Evolutionary conservation across 2,888 invertebrate species (phyloP), one percentile per base, ranked within the genome.

Genomic region (Himalopsyche anomala): DNA sequence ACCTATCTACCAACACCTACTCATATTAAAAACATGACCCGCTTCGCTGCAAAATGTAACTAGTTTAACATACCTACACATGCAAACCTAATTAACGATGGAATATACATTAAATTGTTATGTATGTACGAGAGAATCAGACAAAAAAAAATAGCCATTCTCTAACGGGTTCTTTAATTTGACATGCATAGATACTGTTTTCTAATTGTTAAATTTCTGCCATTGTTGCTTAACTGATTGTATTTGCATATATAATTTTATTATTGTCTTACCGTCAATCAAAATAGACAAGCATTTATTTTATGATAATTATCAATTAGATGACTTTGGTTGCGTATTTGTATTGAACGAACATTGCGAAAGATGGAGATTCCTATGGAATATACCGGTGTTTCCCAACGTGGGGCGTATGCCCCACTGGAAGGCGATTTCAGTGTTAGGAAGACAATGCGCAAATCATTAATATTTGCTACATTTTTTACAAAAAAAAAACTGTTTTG

Each of bases 31-130:
- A 86, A 84, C 82, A 84, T 80, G 82, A 80, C 40, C 51, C 62
- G 80, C 82, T 82, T 80, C n/a, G 80, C 40, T 87, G 56, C 82
- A 83, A 87, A 83, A 62, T 79, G 80, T 74, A 85, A 86, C 84
- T 85, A 86, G 83, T 87, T 62, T 81, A 83, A 87, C 86, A 87
- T 83, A 84, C 87, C 82, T 84, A 86, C 85, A 74, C 87, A 86
- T 86, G 87, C 87, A 83, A 85, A 56, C 84, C 62, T 84, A 82
- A 83, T 83, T 87, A 87, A 87, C 84, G 84, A 86, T 74, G 81
- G 80, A 83, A 83, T 83, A 83, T 74, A 83, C 74, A 83, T 45
- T 40, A 56, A 83, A 42, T 6, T 62, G 15, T 55, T 54, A 36
- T 74, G 74, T 74, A 74, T 36, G 38, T 36, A 40, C 54, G 28